Evolutionary conservation across 2,888 invertebrate genomes (phyloP).

Genomic region (Eupithecia vulgata): DNA sequence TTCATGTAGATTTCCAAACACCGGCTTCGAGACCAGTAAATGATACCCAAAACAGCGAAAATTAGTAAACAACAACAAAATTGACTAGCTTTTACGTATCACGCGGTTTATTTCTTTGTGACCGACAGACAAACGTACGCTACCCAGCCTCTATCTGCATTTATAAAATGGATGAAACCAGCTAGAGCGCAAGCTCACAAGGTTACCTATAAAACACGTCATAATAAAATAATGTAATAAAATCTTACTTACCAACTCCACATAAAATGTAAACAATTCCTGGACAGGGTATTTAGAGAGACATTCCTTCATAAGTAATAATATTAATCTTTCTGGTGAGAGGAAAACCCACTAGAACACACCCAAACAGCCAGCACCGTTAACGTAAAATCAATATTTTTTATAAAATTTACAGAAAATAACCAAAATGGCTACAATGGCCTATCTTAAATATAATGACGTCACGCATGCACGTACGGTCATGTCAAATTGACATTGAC

Average conservation of each 20-base stretch:
- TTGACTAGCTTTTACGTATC: background rate
- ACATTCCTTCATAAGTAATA: background rate
- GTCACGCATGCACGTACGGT: background rate
- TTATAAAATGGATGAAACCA: conserved; percentile 17
- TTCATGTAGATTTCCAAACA: background rate
- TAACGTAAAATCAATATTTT: conserved; percentile 67
- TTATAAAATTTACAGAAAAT: conserved; percentile 55
- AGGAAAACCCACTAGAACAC: conserved; percentile 32
- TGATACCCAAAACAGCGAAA: background rate
- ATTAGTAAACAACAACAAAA: conserved; percentile 7
- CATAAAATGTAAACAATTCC: conserved; percentile 1
- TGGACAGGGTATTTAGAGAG: background rate
- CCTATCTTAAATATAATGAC: conserved; percentile 22
- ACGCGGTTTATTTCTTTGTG: background rate
- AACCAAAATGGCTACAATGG: conserved; percentile 63
- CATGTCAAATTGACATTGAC: conserved; percentile 8
- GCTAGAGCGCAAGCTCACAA: conserved; percentile 22
- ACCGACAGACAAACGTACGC: background rate
- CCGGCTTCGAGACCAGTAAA: background rate
- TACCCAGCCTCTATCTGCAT: conserved; percentile 10
- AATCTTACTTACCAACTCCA: conserved; percentile 67
- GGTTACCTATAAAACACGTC: conserved; percentile 62
- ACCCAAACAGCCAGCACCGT: conserved; percentile 50
- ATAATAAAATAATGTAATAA: conserved; percentile 54
- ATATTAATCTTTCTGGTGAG: conserved; percentile 21